phyloP scores from a whole-genome alignment of 2,888 invertebrate species.

The Sarcophaga rosellei region DNA sequence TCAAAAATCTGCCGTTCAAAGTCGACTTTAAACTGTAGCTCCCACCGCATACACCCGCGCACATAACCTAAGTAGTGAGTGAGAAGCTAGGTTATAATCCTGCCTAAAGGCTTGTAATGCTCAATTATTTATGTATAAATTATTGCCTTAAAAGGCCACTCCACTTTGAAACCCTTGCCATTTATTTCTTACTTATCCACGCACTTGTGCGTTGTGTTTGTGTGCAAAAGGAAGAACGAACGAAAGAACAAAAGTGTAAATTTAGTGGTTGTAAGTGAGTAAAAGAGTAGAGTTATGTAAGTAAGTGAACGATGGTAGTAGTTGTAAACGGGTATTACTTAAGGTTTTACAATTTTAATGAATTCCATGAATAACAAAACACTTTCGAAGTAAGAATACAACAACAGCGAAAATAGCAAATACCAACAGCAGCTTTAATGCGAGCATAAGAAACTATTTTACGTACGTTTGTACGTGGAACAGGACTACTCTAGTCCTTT shows the following conservation, averaged over 20 bases:
- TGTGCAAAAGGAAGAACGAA: too few species aligned
- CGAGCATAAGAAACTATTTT: not conserved
- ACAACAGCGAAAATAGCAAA: conserved; percentile 12
- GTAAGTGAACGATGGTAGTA: not conserved
- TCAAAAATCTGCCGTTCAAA: too few species aligned
- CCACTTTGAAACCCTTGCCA: not conserved
- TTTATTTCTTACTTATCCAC: not conserved
- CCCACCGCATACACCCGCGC: too few species aligned
- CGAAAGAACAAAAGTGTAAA: not conserved
- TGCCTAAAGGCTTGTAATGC: too few species aligned
- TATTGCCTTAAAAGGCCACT: too few species aligned
- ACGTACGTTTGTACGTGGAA: conserved; percentile 17
- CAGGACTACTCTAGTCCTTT: not conserved
- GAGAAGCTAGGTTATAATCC: too few species aligned
- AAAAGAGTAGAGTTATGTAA: not conserved
- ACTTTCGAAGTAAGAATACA: conserved; percentile 47
- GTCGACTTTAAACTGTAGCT: too few species aligned
- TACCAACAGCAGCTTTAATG: conserved; percentile 1
- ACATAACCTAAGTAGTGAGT: too few species aligned
- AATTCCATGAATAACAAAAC: conserved; percentile 66
- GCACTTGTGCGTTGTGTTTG: too few species aligned
- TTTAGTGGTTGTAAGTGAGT: not conserved
- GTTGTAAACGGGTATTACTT: conserved; percentile 35
- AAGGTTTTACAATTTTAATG: conserved; percentile 56
- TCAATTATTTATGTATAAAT: too few species aligned